Evolutionary conservation across 2,797 vertebrate species (phyloP), one percentile per base, ranked within the genome.

Genomic region (Coluber constrictor): DNA sequence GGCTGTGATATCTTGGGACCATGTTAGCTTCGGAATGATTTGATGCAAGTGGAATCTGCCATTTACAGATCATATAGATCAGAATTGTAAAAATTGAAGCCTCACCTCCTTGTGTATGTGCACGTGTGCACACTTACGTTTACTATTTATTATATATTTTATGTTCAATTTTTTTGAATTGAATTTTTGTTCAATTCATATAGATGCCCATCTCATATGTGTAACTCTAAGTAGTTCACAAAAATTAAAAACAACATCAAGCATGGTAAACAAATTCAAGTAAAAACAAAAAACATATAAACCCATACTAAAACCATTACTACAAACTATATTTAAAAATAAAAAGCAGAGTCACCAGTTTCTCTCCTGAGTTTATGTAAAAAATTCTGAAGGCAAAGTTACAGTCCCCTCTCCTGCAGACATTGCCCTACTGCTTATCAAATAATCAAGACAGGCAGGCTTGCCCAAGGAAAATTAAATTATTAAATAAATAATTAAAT

Each of bases 61-160:
- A 87, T 87, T 15, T n/a, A n/a, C 27, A 55, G 27, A 55, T 6
- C 29, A 47, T 83, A 83, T 47, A 47, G 37, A 79, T 79, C 9
- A 37, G 15, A 8, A 32, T 18, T 83, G 8, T 43, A 43, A 79
- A 74, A 79, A 83, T 25, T 25, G 20, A 47, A 37, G 20, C 74
- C 15, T 79, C 74, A 79, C 37, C 37, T 37, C 74, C 74, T 47
- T 11, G 37, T 23, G 20, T 23, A 23, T 12, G 74, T 83, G 74
- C 37, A 23, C 8, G 0, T 0, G 0, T 8, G 1, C 9, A 25
- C 1, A 70, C 3, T 6, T 83, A 18, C 23, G 18, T 79, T 20
- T 47, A 25, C 37, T 83, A 47, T 25, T 83, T 83, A 83, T 25
- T 83, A 37, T 18, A 18, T 83, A 83, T 83, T 83, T 83, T 25